A percentile compares a stretch with the other conserved stretches of the same genome.
phyloP scores from a whole-genome alignment of 2,888 invertebrate genomes.

The Lutraria lutraria region DNA sequence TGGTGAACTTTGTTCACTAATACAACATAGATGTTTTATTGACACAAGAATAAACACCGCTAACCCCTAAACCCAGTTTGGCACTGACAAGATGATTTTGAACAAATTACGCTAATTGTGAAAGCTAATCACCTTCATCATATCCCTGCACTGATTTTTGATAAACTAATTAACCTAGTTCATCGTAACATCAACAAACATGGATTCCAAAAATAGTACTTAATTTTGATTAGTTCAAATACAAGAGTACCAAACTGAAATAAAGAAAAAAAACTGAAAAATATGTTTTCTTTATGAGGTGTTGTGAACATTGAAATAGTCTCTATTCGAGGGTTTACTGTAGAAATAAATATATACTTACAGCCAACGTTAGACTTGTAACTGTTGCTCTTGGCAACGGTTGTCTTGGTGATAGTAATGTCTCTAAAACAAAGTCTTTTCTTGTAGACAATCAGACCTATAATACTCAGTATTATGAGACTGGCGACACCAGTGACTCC shows the following conservation, averaged over 20 bases:
- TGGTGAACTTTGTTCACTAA: background rate
- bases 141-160: no score
- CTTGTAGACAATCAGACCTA: constrained; percentile 81
- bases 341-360: constrained; percentile 62
- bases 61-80: background rate
- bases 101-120: background rate
- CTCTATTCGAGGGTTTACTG: no score
- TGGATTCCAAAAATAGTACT: no score
- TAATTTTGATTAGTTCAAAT: no score
- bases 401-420: constrained; percentile 82
- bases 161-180: no score
- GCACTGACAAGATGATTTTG: background rate
- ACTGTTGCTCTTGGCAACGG: constrained; percentile 84
- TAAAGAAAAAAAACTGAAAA: no score
- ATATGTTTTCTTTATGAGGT: no score
- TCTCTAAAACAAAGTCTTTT: constrained; percentile 82
- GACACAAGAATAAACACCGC: background rate
- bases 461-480: constrained; percentile 75
- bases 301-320: no score
- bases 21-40: background rate
- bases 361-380: constrained; percentile 84
- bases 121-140: background rate
- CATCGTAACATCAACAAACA: no score
- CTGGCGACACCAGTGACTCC: constrained; percentile 75
- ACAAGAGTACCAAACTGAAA: no score